These are phyloP conservation scores for Galemys pyrenaicus DNA, from an alignment of 2,113 vertebrate species.

Conservation along the genomic window DNA sequence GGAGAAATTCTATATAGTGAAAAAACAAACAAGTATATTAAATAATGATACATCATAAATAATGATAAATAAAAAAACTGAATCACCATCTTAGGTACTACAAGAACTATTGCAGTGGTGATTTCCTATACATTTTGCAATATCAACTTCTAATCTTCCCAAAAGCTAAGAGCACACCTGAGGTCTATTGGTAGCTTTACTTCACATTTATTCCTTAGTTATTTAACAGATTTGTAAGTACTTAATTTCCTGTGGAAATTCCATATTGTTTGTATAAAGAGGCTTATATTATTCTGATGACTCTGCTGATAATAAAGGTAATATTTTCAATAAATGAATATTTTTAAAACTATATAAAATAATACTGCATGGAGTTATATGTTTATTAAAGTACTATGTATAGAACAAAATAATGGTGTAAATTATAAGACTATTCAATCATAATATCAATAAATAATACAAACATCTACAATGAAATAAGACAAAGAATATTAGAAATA, in stretches of 20 bases:
- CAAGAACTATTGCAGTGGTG: background rate
- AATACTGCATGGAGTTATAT: background rate
- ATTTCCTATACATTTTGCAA: constrained; percentile 42
- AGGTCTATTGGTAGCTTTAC: constrained; percentile 23
- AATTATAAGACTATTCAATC: background rate
- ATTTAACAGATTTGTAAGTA: constrained; percentile 44
- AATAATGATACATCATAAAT: too few relatives aligned
- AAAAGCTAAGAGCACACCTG: constrained; percentile 32
- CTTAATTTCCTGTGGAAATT: constrained; percentile 45
- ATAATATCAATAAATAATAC: background rate
- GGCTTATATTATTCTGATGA: constrained; percentile 12
- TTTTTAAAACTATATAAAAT: constrained; percentile 7
- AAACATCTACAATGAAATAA: background rate
- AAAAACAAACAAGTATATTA: too few relatives aligned
- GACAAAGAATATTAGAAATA: background rate
- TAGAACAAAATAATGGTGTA: background rate
- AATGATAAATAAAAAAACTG: too few relatives aligned
- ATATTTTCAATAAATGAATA: background rate
- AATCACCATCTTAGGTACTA: background rate
- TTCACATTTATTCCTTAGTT: constrained; percentile 47
- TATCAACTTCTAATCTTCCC: constrained; percentile 45
- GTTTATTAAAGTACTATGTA: background rate
- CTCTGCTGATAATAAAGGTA: background rate
- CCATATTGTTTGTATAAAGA: constrained; percentile 21
- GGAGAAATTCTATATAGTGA: too few relatives aligned